Evolutionary conservation across 2,888 invertebrate species (phyloP), one percentile per base, ranked within the genome.

Genomic region (Anthrax anthrax): DNA sequence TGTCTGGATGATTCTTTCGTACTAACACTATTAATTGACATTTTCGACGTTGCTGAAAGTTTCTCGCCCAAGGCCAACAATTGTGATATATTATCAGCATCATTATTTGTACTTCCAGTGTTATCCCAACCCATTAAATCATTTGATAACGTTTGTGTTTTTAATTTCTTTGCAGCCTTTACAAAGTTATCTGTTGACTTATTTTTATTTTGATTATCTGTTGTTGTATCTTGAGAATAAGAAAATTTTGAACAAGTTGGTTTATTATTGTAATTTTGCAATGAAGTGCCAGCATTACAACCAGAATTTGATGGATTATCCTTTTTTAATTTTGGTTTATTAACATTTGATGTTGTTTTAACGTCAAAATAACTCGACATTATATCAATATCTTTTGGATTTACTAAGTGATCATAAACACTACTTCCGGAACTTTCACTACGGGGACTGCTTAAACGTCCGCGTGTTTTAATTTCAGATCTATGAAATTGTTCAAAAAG

Each of bases 31-130:
- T n/a, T n/a, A n/a, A n/a, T 27, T 27, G 9, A 12, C 12, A 4
- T 12, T 12, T 9, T 12, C 29, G 29, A 32, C 12, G 9, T 4
- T 32, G 29, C 29, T 32, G 29, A 1, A 12, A 12, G 3, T 32
- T 32, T 2, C 13, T 83, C 84, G 48, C 82, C 82, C 56, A 76
- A 69, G 49, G 80, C 78, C 51, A 84, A 65, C 47, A 84, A 62
- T 32, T 32, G 8, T 57, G 79, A 74, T 43, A 72, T 72, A 17
- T 84, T 75, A 69, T 81, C 73, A 49, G 70, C 61, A 49, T 68
- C 62, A 32, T 12, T 12, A 32, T n/a, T n/a, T n/a, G n/a, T n/a
- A n/a, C n/a, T n/a, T n/a, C n/a, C n/a, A n/a, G n/a, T n/a, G n/a
- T n/a, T n/a, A n/a, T n/a, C n/a, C n/a, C n/a, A n/a, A n/a, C n/a